These are phyloP conservation scores for Paraplagusia blochii DNA, from an alignment of 2,113 vertebrate species.

Conservation along the genomic window DNA sequence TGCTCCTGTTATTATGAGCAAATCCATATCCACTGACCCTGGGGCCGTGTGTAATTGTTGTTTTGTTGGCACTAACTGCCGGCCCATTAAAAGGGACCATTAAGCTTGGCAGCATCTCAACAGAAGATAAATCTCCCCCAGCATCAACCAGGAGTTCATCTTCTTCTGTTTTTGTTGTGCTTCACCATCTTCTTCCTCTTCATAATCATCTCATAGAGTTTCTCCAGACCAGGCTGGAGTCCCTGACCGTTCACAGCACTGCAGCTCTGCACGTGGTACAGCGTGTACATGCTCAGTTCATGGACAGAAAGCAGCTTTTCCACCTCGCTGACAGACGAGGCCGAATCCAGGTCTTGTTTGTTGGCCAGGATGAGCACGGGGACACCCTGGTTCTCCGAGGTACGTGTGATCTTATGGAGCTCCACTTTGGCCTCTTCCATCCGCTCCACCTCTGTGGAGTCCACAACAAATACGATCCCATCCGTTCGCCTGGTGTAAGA, in stretches of 20 bases:
- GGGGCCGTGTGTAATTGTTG: constrained; percentile 44
- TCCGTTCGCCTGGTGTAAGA: constrained; percentile 88
- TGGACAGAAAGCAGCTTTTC: constrained; percentile 83
- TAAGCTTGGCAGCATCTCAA: constrained; percentile 45
- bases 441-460: constrained; percentile 81
- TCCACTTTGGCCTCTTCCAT: constrained; percentile 90
- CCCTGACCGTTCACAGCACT: constrained; percentile 86
- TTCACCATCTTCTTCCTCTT: constrained; percentile 84
- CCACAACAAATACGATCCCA: constrained; percentile 89
- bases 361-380: constrained; percentile 86
- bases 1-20: constrained; percentile 56
- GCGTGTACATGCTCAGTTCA: constrained; percentile 78
- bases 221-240: constrained; percentile 83
- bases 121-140: constrained; percentile 31
- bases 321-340: constrained; percentile 77
- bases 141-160: constrained; percentile 66
- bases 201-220: constrained; percentile 88
- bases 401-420: constrained; percentile 84
- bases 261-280: constrained; percentile 85
- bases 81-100: constrained; percentile 41
- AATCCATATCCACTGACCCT: constrained; percentile 59
- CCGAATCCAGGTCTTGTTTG: constrained; percentile 84
- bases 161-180: constrained; percentile 77
- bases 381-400: constrained; percentile 87
- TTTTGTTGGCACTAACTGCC: constrained; percentile 54